Evolutionary conservation across 2,797 vertebrate species (phyloP).

Genomic region (Oreochromis mossambicus): DNA sequence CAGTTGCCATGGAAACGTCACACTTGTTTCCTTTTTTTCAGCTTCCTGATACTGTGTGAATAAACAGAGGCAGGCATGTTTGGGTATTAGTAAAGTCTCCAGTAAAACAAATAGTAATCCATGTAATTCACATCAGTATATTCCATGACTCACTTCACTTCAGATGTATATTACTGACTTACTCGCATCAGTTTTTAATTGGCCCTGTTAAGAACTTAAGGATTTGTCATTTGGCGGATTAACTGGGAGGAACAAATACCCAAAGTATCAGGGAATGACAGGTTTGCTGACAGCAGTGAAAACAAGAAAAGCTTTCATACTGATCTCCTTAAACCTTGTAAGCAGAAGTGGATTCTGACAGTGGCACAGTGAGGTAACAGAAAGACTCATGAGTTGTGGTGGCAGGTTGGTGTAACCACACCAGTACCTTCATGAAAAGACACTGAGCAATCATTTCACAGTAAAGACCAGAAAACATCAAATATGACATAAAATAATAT

Average conservation of each 20-base stretch:
- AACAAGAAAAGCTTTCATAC: not conserved
- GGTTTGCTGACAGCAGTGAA: not conserved
- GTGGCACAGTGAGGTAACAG: not conserved
- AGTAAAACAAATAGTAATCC: not conserved
- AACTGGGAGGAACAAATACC: not conserved
- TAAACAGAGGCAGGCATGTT: not conserved
- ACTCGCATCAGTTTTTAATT: not conserved
- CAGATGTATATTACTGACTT: not conserved
- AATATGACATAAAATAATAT: not conserved
- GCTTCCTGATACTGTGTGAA: not conserved
- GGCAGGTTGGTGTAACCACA: not conserved
- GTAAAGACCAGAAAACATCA: not conserved
- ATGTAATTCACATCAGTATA: not conserved
- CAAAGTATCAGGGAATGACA: not conserved
- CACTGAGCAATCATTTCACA: not conserved
- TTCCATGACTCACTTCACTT: not conserved
- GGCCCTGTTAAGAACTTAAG: not conserved
- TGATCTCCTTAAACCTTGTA: not conserved
- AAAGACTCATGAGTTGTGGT: not conserved
- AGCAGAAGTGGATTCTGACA: not conserved
- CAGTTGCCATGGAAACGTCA: conserved; percentile 41
- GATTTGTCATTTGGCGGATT: not conserved
- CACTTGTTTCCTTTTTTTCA: not conserved
- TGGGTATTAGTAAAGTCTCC: not conserved
- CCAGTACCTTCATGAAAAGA: not conserved